Percentiles rank a stretch among this genome's conserved stretches.
Evolutionary conservation across 2,888 invertebrate genomes (phyloP).

Genomic region (Orthosia cruda): DNA sequence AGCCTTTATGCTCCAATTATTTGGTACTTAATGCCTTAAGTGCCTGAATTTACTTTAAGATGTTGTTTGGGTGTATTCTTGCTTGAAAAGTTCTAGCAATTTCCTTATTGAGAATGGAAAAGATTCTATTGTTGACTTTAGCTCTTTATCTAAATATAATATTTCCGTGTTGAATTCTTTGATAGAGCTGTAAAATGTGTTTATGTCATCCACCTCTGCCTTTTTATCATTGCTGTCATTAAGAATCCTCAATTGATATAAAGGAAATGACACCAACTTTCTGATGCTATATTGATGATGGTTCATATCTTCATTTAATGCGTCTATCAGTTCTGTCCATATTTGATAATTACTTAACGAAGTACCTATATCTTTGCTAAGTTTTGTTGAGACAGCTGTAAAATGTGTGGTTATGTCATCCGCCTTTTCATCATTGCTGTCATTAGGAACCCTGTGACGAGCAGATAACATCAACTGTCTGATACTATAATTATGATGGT

Average conservation of each 20-base stretch:
- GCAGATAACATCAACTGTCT: constrained; percentile 6
- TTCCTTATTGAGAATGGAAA: constrained; percentile 10
- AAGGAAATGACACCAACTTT: background rate
- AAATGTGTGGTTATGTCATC: background rate
- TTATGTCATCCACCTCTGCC: background rate
- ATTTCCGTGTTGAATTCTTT: background rate
- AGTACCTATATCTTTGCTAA: background rate
- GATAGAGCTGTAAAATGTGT: background rate
- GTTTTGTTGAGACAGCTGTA: background rate
- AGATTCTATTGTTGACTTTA: constrained; percentile 6
- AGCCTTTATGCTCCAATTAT: constrained; percentile 39
- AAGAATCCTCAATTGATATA: background rate
- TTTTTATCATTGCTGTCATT: constrained; percentile 8
- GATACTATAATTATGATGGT: constrained; percentile 8
- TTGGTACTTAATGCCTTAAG: constrained; percentile 36
- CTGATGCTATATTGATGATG: constrained; percentile 15
- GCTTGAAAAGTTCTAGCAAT: constrained; percentile 12
- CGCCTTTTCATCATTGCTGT: background rate
- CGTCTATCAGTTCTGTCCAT: background rate
- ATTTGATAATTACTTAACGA: background rate
- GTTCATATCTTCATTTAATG: background rate
- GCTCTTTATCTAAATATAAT: background rate
- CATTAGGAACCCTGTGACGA: background rate
- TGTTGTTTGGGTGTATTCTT: constrained; percentile 15
- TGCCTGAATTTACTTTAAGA: constrained; percentile 22